These are phyloP conservation scores for Lasioglossum leucozonium DNA, from an alignment of 2,888 invertebrate genomes.

Conservation along the genomic window DNA sequence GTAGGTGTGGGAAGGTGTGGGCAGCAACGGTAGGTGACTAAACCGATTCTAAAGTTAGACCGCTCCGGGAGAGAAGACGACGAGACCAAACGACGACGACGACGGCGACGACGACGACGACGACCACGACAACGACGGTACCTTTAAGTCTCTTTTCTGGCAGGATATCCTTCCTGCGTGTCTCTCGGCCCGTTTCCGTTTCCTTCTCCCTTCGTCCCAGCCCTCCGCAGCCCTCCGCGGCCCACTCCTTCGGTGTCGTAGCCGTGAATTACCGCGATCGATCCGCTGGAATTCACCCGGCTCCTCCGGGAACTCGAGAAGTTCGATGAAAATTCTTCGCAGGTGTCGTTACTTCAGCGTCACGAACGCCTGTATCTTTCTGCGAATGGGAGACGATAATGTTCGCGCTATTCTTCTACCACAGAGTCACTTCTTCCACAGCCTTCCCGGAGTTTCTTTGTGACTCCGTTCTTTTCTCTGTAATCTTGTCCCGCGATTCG, in stretches of 20 bases:
- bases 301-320: conserved; percentile 24
- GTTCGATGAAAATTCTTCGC: conserved; percentile 24
- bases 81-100: neutral
- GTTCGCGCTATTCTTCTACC: neutral
- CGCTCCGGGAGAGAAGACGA: conserved; percentile 17
- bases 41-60: conserved; percentile 68
- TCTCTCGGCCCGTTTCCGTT: conserved; percentile 50
- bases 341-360: neutral
- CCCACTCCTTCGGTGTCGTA: neutral
- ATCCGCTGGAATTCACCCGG: conserved; percentile 28
- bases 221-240: neutral
- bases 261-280: conserved; percentile 50
- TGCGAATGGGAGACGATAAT: neutral
- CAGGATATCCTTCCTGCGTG: conserved; percentile 56
- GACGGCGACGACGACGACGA: neutral
- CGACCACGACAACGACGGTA: neutral
- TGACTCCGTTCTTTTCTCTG: too few relatives aligned
- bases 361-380: neutral
- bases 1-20: conserved; percentile 63
- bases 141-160: conserved; percentile 39
- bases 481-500: too few relatives aligned
- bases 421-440: too few relatives aligned
- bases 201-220: conserved; percentile 13
- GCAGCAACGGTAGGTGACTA: conserved; percentile 66
- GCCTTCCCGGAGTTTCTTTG: neutral